phyloP scores from a whole-genome alignment of 2,113 vertebrate genomes.

The Phycodurus eques region DNA sequence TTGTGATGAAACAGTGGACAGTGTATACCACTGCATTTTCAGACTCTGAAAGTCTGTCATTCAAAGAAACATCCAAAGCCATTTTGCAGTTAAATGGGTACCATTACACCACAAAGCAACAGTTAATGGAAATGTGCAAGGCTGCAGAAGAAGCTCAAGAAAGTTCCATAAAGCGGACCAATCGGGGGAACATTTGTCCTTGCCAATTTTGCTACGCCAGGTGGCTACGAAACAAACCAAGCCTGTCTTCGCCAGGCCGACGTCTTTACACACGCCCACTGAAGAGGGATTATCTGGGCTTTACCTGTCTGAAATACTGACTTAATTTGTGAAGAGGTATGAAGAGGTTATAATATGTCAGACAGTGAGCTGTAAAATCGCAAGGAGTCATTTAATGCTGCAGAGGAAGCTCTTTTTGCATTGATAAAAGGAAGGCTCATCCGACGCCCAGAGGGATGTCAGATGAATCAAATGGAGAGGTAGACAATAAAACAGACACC shows the following conservation, averaged over 20 bases:
- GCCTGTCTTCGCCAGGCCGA: background rate
- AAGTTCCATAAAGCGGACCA: conserved; percentile 9
- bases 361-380: conserved; percentile 9
- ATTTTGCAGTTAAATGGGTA: background rate
- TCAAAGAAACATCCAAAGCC: too few relatives aligned
- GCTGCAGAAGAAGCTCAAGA: background rate
- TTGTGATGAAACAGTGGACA: too few relatives aligned
- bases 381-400: conserved; percentile 6
- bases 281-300: conserved; percentile 17
- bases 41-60: background rate
- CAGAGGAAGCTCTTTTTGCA: conserved; percentile 10
- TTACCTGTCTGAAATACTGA: conserved; percentile 26
- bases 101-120: background rate
- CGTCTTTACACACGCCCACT: conserved; percentile 12
- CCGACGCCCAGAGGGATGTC: background rate
- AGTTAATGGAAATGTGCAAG: background rate
- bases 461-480: conserved; percentile 10
- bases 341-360: conserved; percentile 11
- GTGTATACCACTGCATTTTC: too few relatives aligned
- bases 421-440: conserved; percentile 3
- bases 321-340: conserved; percentile 18
- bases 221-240: background rate
- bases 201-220: conserved; percentile 4
- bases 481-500: background rate
- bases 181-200: background rate